These are phyloP conservation scores for Rhinolophus sinicus DNA, from an alignment of 2,113 vertebrate genomes.

Conservation along the genomic window DNA sequence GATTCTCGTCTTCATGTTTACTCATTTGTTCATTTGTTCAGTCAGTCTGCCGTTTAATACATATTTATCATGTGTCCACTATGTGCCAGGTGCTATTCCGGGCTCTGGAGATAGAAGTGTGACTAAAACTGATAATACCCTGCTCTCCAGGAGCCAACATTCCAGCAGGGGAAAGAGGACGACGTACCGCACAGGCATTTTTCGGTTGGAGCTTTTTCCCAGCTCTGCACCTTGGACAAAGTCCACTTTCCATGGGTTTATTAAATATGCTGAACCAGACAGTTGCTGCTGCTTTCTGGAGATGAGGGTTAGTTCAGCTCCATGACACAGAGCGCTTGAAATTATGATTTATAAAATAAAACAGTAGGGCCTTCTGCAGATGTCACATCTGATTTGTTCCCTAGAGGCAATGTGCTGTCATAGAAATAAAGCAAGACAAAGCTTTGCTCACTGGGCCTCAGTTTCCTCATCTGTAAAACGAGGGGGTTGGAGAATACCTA, in stretches of 20 bases:
- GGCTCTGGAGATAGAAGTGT: neutral
- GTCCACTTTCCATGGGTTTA: neutral
- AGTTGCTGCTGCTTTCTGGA: neutral
- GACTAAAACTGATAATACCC: neutral
- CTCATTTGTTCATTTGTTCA: neutral
- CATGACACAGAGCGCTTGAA: neutral
- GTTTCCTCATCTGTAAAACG: neutral
- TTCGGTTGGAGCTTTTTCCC: conserved; percentile 5
- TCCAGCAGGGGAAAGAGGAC: neutral
- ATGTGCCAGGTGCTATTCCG: neutral
- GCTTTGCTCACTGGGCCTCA: neutral
- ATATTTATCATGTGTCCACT: neutral
- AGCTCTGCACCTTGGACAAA: conserved; percentile 49
- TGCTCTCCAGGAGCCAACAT: neutral
- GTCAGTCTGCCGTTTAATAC: neutral
- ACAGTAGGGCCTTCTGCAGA: neutral
- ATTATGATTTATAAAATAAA: neutral
- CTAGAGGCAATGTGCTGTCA: neutral
- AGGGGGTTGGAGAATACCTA: neutral
- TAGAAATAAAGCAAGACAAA: neutral
- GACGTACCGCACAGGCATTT: neutral
- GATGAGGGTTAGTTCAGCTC: neutral
- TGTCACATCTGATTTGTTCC: neutral
- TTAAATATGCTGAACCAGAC: neutral
- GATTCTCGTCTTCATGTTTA: neutral